Base-by-base conservation (phyloP, 2,888 invertebrate genomes). In the Drosophila neonasuta region DNA sequence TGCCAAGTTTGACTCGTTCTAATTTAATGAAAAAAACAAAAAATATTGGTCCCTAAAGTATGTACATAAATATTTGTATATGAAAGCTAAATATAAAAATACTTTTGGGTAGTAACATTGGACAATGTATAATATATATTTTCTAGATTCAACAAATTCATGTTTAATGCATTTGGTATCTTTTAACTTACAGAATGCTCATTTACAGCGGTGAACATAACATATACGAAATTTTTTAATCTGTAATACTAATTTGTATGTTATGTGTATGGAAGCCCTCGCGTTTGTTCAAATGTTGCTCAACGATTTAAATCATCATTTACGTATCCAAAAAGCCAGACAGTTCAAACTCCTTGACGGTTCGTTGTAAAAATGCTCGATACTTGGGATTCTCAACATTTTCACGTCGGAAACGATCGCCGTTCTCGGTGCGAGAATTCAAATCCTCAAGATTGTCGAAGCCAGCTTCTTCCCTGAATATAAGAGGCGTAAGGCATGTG, bases 341-440 rank as follows among this genome's bases (percentile, higher is more conserved):
- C 20, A 90, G 67, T 71, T 91, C 91, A 36, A 91, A 90, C 60
- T 91, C 90, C 30, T 90, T 89, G 0, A 91, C 71, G 15, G 90
- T 88, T 8, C 86, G 86, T 58, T 90, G 89, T 29, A 90, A 70
- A 68, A 89, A 91, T 13, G 85, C 82, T 15, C 88, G 86, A 73
- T 90, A 91, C 71, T 89, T 89, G 6, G 89, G 86, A 72, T 91
- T 90, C 55, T 90, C 88, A n/a, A 90, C 88, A 66, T 91, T 90
- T 58, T 81, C 80, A 3, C 88, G 81, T 0, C 91, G 85, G 52
- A 90, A 82, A 24, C 65, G 69, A 61, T 90, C 88, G 0, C 90
- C 90, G 13, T 74, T 84, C 13, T 88, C 88, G 0, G 90, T 85
- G 46, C 89, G 89, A 3, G 90, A 84, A 32, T 80, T 86, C 5